Percentiles rank a stretch among this genome's conserved stretches.
These are phyloP conservation scores for Myotis brandtii DNA, from an alignment of 2,113 vertebrate genomes.

Conservation along the genomic window DNA sequence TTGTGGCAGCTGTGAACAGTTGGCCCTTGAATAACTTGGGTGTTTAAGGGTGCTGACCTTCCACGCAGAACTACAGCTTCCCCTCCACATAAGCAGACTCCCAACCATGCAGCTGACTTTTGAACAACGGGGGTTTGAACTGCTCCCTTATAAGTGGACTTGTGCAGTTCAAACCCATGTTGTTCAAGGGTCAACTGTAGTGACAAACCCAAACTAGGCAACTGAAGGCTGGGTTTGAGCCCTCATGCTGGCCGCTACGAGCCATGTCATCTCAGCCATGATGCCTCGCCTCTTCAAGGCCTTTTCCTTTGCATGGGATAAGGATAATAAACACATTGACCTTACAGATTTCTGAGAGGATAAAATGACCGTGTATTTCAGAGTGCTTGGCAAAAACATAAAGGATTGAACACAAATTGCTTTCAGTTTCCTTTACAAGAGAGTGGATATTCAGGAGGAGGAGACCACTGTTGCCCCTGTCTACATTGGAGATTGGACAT, in stretches of 20 bases:
- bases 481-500: not conserved
- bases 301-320: not conserved
- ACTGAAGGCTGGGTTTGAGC: not conserved
- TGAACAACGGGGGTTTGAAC: not conserved
- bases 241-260: rapidly evolving
- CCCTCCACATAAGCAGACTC: not conserved
- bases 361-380: not conserved
- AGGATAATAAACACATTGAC: not conserved
- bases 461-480: not conserved
- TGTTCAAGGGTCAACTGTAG: not conserved
- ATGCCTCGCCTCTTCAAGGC: not conserved
- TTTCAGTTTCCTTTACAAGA: not conserved
- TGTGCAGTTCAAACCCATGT: not conserved
- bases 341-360: not conserved
- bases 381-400: not conserved
- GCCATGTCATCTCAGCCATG: rapidly evolving
- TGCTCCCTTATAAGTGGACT: not conserved
- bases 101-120: not conserved
- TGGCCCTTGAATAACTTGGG: not conserved
- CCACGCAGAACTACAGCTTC: not conserved
- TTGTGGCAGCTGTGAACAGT: not conserved
- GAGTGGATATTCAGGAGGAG: not conserved
- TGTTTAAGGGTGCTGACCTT: not conserved
- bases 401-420: not conserved
- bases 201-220: not conserved